A percentile compares a stretch with the other conserved stretches of the same genome.
These are phyloP conservation scores for Cephus pygmeus DNA, from an alignment of 2,888 invertebrate genomes.

Conservation along the genomic window DNA sequence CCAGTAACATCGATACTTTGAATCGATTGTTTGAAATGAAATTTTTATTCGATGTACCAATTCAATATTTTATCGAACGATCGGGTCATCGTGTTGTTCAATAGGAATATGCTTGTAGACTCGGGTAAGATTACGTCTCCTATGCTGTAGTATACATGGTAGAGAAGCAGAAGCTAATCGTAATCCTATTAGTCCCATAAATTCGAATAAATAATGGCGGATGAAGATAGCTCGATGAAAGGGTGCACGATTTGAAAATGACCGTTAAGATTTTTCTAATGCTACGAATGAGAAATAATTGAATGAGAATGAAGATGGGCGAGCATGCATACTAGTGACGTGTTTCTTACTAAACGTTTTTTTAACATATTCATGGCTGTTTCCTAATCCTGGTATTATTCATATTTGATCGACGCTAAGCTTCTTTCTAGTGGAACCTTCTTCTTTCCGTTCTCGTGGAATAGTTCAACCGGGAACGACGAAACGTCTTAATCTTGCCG, in stretches of 20 bases:
- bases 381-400: slow-evolving; percentile 18
- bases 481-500: slow-evolving; percentile 4
- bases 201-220: slow-evolving; percentile 22
- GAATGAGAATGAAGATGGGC: slow-evolving; percentile 4
- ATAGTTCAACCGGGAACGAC: neutral
- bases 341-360: slow-evolving; percentile 3
- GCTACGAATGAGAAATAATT: neutral
- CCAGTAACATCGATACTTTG: neutral
- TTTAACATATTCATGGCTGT: slow-evolving; percentile 19
- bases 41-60: neutral
- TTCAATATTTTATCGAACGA: neutral
- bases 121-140: neutral
- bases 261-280: neutral
- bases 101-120: neutral
- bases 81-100: neutral
- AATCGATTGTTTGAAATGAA: neutral
- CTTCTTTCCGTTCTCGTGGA: neutral
- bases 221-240: neutral
- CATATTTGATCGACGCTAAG: slow-evolving; percentile 21
- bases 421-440: slow-evolving; percentile 1
- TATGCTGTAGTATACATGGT: neutral
- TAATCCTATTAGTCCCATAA: slow-evolving; percentile 22
- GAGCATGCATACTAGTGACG: neutral
- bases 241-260: neutral
- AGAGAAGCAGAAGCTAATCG: slow-evolving; percentile 2